Evolutionary conservation across 2,113 vertebrate species (phyloP).

Genomic region (Charadrius vociferus): DNA sequence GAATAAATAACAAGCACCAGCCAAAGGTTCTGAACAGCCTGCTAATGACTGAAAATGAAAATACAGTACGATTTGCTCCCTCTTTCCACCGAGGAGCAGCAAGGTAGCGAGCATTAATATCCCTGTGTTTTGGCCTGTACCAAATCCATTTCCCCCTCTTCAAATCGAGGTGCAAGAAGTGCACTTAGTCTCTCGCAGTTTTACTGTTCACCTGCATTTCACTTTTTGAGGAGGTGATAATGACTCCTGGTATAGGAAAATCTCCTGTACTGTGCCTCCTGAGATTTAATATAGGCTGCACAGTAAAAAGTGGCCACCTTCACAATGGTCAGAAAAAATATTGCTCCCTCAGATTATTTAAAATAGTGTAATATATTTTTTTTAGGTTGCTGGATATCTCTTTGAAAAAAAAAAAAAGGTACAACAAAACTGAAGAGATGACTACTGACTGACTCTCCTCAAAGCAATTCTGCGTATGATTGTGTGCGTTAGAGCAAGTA

Average conservation of each 20-base stretch:
- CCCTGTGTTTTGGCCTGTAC: conserved; percentile 41
- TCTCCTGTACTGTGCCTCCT: not conserved
- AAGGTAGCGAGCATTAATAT: not conserved
- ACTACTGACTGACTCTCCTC: not conserved
- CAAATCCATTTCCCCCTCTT: conserved; percentile 35
- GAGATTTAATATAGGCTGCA: not conserved
- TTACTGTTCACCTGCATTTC: conserved; percentile 21
- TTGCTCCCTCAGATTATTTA: not conserved
- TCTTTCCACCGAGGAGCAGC: not conserved
- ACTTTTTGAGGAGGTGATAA: conserved; percentile 10
- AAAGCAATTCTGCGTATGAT: not conserved
- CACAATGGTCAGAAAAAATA: not conserved
- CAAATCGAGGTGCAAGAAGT: not conserved
- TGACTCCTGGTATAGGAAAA: not conserved
- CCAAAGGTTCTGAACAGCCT: conserved; percentile 12
- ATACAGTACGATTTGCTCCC: not conserved
- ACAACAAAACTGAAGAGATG: not conserved
- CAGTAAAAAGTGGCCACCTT: not conserved
- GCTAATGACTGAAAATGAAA: conserved; percentile 25
- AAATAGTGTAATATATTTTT: not conserved
- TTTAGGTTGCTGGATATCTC: not conserved
- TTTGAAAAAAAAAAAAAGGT: not conserved
- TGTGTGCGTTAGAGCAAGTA: not conserved
- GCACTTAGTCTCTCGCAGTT: not conserved
- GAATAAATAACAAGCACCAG: conserved; percentile 29